Base-by-base conservation (phyloP, 2,888 invertebrate species). In the Embidobia sp. region DNA sequence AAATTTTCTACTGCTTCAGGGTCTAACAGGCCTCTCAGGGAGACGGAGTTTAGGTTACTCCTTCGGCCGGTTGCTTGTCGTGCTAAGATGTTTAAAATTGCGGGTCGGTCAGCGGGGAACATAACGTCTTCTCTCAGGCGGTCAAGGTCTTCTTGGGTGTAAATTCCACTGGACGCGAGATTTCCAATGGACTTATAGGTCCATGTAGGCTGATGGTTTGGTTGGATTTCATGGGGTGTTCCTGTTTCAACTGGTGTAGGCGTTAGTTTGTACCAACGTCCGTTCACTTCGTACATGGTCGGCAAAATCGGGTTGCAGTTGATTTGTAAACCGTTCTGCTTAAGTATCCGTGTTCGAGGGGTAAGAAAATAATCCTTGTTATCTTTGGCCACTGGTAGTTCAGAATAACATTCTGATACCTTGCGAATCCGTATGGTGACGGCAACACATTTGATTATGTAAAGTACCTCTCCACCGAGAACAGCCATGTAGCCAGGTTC, bases 371-470 rank as follows among this genome's bases (percentile, higher is more conserved):
- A 40, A 0, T 16, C 6, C 7, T 3, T 8, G 1, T 1, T 2
- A 8, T 18, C n/a, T 22, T 5, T 22, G 11, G 26, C 10, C 3
- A 44, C 26, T 4, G 44, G 44, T 3, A 44, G 10, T 40, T 83
- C 81, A 2, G 79, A 22, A 19, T 79, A 82, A 19, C 83, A 84
- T 3, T 55, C 57, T 0, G 73, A 31, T 0, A 77, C 75, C 16
- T 72, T 16, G 4, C 80, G 31, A 0, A 84, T n/a, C 0, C 37
- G 69, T 0, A 78, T 80, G 4, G 64, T 59, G 3, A 79, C 70
- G 0, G 83, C 81, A 0, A 81, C 74, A 26, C 85, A 85, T 31
- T 81, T 73, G 4, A 85, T 44, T 0, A 85, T 70, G 31, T 83
- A 82, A 1, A 83, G 42, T 0, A 78, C 81, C 57, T 84, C 83